phyloP scores from a whole-genome alignment of 2,113 vertebrate species.

The Ptyas mucosa region DNA sequence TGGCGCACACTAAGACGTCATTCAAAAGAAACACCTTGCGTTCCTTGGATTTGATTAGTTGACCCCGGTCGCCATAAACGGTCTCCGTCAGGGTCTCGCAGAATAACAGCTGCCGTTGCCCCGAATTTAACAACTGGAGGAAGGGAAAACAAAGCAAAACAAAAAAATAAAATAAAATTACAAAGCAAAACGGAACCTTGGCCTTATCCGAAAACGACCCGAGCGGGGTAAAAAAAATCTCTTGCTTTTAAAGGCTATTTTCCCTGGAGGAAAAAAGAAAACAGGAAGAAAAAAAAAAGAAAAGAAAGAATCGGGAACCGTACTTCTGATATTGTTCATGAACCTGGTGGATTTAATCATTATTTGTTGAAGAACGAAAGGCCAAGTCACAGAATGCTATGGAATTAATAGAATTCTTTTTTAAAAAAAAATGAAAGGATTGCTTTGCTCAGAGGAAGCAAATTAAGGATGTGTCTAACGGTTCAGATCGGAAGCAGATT shows the following conservation, averaged over 20 bases:
- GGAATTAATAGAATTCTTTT: background rate
- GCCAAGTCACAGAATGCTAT: background rate
- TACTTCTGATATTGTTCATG: background rate
- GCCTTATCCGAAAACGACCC: background rate
- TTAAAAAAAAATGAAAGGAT: background rate
- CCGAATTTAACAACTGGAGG: constrained; percentile 79
- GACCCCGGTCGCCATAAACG: constrained; percentile 84
- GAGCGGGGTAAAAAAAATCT: background rate
- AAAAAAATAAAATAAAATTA: background rate
- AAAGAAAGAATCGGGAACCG: background rate
- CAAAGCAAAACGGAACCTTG: background rate
- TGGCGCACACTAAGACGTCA: constrained; percentile 89
- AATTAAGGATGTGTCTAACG: background rate
- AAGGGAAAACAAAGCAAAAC: background rate
- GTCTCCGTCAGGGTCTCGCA: constrained; percentile 87
- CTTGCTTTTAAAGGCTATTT: background rate
- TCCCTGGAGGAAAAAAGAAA: background rate
- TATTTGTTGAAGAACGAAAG: background rate
- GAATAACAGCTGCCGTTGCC: constrained; percentile 85
- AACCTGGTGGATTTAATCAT: background rate
- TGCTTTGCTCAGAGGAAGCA: background rate
- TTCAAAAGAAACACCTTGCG: constrained; percentile 91
- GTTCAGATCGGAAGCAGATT: background rate
- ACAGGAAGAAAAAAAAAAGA: background rate
- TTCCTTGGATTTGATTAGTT: constrained; percentile 94